These are phyloP conservation scores for Symphodus melops DNA, from an alignment of 2,113 vertebrate species.

Conservation along the genomic window DNA sequence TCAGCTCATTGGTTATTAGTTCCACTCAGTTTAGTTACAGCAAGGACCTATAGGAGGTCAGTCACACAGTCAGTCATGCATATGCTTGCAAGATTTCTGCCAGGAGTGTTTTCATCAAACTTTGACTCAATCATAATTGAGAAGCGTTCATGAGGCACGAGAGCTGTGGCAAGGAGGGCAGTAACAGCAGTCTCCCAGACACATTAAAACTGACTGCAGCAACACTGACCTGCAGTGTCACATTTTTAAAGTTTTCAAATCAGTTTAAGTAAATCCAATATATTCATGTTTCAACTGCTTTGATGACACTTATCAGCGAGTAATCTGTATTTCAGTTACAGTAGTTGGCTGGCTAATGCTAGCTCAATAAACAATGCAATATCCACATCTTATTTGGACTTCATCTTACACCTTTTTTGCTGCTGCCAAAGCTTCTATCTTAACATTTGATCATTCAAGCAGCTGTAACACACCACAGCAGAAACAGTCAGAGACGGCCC, in stretches of 20 bases:
- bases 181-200: neutral
- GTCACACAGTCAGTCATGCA: neutral
- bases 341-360: too few species aligned
- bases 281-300: too few species aligned
- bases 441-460: too few species aligned
- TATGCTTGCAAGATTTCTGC: conserved; percentile 15
- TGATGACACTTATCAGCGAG: too few species aligned
- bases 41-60: conserved; percentile 18
- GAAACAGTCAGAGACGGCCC: too few species aligned
- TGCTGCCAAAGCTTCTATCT: too few species aligned
- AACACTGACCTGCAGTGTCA: neutral
- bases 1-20: conserved; percentile 54
- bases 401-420: too few species aligned
- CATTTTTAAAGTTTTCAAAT: neutral
- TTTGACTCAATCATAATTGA: neutral
- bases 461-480: too few species aligned
- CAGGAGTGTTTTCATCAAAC: conserved; percentile 18
- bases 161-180: neutral
- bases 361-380: too few species aligned
- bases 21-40: conserved; percentile 40
- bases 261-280: neutral
- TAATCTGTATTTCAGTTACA: too few species aligned
- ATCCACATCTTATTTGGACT: too few species aligned
- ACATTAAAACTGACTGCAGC: neutral
- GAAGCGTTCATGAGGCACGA: neutral